Base-by-base conservation (phyloP, 1,140 invertebrate species). In the Drosophila nannoptera region DNA sequence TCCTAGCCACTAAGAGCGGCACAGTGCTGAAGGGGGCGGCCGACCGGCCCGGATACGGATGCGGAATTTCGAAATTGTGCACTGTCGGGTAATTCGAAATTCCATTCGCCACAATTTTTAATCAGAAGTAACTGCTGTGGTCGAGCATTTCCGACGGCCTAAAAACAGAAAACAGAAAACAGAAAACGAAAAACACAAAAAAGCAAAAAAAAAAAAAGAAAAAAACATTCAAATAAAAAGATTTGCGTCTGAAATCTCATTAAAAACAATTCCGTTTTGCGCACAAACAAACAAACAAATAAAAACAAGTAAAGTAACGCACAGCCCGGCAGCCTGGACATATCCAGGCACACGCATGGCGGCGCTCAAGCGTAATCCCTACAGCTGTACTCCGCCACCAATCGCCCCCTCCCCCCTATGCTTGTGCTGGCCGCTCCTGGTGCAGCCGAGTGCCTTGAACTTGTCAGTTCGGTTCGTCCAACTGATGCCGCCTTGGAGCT, bases 101-200 rank as follows among this genome's bases (percentile, higher is more conserved):
- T 73, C 66, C 70, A 63, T 65, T 73, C 59, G 61, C 73, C 73
- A 75, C 73, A 75, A 73, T 75, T 76, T 74, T 76, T 76, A 73
- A 76, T 76, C 71, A 76, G 71, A 76, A 76, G 74, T 76, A 76
- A 73, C 70, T 76, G 71, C 66, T 73, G 74, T 76, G 66, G 74
- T 76, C 61, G 65, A 70, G 66, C 60, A 76, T 76, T 65, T 76
- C 70, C 74, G 74, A 73, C 70, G 67, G 67, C 70, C 71, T 76
- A 76, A 76, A 76, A 76, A 22, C 22, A 22, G 22, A 22, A 22
- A 22, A 22, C 22, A 22, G 22, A 22, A 22, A 22, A 22, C 22
- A 3, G 3, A 22, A 22, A 22, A 22, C 22, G 3, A 1, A 22
- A 22, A 22, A 22, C 1, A 22, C 1, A 22, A 22, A 22, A 22